Base-by-base conservation (phyloP, 2,797 vertebrate genomes). In the Falco columbarius region DNA sequence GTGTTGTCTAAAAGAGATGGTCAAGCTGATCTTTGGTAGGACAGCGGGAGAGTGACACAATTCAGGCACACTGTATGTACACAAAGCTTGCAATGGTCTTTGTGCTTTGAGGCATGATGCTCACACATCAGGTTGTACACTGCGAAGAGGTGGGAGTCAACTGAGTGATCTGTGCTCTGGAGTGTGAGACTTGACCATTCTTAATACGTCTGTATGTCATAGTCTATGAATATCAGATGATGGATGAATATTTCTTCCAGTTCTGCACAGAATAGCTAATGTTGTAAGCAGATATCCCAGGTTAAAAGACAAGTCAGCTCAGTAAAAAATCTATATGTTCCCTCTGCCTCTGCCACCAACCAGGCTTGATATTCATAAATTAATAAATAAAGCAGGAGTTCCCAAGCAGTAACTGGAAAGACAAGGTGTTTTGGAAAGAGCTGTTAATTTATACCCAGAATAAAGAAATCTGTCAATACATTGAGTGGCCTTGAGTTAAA, bases 381-480 rank as follows among this genome's bases (percentile, higher is more conserved):
- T 73, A 91, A 87, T 51, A 80, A 86, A 87, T 40, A 51, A 76
- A 86, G 77, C n/a, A 66, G 51, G 40, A 90, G 30, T 54, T 82
- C 46, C 42, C 51, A 76, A 76, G 59, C n/a, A 80, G 58, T 30
- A 82, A 76, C 23, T 93, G 36, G 55, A 94, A 94, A 84, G 70
- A 81, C 3, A 72, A 79, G 20, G 18, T 93, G n/a, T 46, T 90
- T 89, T 73, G 51, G 26, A 72, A 95, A 70, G 59, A 84, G 36
- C 44, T 93, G 36, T 56, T 86, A 85, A 81, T 63, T 68, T 71
- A 62, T 77, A 86, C 26, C 11, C 38, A 68, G 80, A 55, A 81
- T 47, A 88, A 88, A 88, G 82, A 91, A 90, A 90, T 55, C 34
- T 88, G 20, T 86, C 73, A 30, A 79, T 89, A 79, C 42, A 88